These are phyloP conservation scores for Clitarchus hookeri DNA, from an alignment of 2,888 invertebrate species.

Conservation along the genomic window DNA sequence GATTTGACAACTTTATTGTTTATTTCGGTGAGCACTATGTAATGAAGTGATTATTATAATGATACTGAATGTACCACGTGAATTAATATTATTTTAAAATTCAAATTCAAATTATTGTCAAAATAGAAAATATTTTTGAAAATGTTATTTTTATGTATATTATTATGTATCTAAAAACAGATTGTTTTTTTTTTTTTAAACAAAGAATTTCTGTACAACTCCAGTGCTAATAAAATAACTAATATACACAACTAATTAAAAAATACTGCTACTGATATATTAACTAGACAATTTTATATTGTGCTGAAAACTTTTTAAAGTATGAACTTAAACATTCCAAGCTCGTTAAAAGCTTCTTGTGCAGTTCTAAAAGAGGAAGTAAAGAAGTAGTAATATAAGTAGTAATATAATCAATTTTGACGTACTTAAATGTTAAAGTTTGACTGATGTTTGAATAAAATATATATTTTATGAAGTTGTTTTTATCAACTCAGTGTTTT, in stretches of 20 bases:
- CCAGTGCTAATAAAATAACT: neutral
- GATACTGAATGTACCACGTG: too few relatives aligned
- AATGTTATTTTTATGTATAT: too few relatives aligned
- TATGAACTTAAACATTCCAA: neutral
- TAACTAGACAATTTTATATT: neutral
- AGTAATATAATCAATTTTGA: neutral
- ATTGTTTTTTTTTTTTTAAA: too few relatives aligned
- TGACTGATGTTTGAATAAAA: constrained; percentile 25
- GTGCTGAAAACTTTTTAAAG: neutral
- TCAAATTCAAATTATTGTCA: too few relatives aligned
- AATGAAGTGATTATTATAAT: too few relatives aligned
- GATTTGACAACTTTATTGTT: too few relatives aligned
- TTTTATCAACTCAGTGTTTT: too few relatives aligned
- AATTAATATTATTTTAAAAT: too few relatives aligned
- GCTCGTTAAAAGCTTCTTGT: neutral
- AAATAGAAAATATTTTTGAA: too few relatives aligned
- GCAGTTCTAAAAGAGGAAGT: neutral
- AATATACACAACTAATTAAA: neutral
- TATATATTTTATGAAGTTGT: neutral
- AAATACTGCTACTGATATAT: neutral
- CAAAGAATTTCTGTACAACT: neutral
- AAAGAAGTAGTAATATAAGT: neutral
- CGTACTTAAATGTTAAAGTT: constrained; percentile 14
- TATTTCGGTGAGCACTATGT: too few relatives aligned
- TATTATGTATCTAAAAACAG: too few relatives aligned